Base-by-base conservation (phyloP, 2,113 vertebrate species). In the Larimichthys crocea region DNA sequence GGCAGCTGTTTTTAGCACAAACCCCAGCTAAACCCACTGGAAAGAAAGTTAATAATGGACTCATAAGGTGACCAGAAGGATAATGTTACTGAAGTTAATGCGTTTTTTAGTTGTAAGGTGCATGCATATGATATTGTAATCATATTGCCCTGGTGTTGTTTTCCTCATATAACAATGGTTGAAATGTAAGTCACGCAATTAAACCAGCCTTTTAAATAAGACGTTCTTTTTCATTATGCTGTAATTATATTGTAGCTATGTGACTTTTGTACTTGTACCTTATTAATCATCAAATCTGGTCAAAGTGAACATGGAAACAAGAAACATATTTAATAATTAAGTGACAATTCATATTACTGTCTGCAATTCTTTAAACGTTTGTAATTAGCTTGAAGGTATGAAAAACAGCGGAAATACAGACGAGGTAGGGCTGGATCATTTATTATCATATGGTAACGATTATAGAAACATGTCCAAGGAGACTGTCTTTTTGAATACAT, bases 321-420 rank as follows among this genome's bases (percentile, higher is more conserved):
- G 2, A 57, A 49, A 42, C 16, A 7, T 22, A 64, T 48, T 46
- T 35, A 17, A 35, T 73, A 50, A 52, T 44, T 22, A 3, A 40
- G 1, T 6, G 0, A 20, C 19, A 72, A 67, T 55, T 44, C 2
- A 57, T n/a, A 26, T 9, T 3, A 2, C 29, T 29, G 29, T 57
- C 52, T 63, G 60, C 50, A 50, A 48, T 76, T 56, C 56, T 68
- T 66, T 62, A 64, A 71, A 90, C 72, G 46, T 62, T 19, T 72
- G 20, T 68, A 64, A 73, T 78, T 60, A 62, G 16, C 31, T 53
- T 61, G 14, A 61, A 42, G 42, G 44, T 61, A 59, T 53, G 65
- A 76, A 56, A 61, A 84, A 63, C 55, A 15, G n/a, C 53, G 69
- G 59, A 48, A 76, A 63, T 19, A 56, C 26, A 42, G 31, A 11